Percentiles rank a stretch among this genome's conserved stretches.
Evolutionary conservation across 2,113 vertebrate species (phyloP).

Genomic region (Phalacrocorax aristotelis): DNA sequence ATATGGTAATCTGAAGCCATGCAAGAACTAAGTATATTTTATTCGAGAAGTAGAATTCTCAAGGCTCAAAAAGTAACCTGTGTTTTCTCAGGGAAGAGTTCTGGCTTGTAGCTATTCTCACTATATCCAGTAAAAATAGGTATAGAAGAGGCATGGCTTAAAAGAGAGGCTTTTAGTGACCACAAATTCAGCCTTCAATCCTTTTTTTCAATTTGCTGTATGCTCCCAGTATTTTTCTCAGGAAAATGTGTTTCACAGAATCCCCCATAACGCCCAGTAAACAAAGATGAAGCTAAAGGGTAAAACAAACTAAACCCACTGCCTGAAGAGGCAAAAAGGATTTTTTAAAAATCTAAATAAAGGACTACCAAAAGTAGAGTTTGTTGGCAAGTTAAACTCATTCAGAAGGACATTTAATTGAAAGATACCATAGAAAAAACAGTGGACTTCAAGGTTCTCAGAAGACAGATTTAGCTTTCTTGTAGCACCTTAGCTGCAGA

Average conservation of each 20-base stretch:
- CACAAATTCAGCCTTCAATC: not conserved
- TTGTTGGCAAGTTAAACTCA: not conserved
- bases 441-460: not conserved
- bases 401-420: not conserved
- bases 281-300: not conserved
- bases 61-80: not conserved
- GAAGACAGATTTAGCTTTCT: not conserved
- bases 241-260: not conserved
- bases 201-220: not conserved
- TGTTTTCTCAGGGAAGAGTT: not conserved
- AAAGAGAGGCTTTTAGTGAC: not conserved
- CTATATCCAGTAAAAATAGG: not conserved
- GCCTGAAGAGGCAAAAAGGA: not conserved
- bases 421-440: not conserved
- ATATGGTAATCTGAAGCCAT: not conserved
- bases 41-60: not conserved
- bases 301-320: not conserved
- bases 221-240: not conserved
- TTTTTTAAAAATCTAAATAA: not conserved
- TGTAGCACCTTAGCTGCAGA: not conserved
- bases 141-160: not conserved
- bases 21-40: not conserved
- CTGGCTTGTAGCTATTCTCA: not conserved
- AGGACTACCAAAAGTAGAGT: not conserved
- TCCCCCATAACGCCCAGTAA: not conserved